Conservation (phyloP, 1,140 invertebrate species). For the Drosophila nannoptera region DNA sequence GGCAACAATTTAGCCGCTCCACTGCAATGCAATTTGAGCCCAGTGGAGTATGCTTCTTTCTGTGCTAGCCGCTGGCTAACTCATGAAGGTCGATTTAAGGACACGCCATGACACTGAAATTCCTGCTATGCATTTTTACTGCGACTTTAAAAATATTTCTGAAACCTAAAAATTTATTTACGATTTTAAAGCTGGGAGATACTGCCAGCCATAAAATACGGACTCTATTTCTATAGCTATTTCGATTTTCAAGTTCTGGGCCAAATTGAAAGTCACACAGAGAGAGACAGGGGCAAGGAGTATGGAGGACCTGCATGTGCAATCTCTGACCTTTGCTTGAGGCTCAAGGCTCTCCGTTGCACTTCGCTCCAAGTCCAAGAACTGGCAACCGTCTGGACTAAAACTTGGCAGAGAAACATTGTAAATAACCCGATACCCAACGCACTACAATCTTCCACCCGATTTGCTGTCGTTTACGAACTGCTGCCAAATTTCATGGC, state of each 20-base stretch:
- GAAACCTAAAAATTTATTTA: too few species aligned
- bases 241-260: constrained; percentile 35
- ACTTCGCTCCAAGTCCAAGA: constrained; percentile 61
- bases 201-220: too few species aligned
- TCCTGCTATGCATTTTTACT: not conserved
- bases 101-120: constrained; percentile 30
- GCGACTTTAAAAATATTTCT: constrained; percentile 3
- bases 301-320: constrained; percentile 37
- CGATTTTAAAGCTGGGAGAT: too few species aligned
- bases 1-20: constrained; percentile 31
- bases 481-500: constrained; percentile 47
- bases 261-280: not conserved
- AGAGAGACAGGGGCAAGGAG: constrained; percentile 25
- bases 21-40: constrained; percentile 4
- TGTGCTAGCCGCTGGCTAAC: constrained; percentile 35
- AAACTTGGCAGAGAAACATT: constrained; percentile 23
- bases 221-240: not conserved
- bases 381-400: constrained; percentile 7
- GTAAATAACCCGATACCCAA: constrained; percentile 61
- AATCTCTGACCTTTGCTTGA: constrained; percentile 62
- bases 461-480: constrained; percentile 58
- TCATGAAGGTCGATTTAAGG: constrained; percentile 45
- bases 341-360: constrained; percentile 62
- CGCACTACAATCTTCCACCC: constrained; percentile 72
- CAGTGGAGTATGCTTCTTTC: constrained; percentile 37